Base-by-base conservation (phyloP, 2,113 vertebrate species). In the Theristicus caerulescens region DNA sequence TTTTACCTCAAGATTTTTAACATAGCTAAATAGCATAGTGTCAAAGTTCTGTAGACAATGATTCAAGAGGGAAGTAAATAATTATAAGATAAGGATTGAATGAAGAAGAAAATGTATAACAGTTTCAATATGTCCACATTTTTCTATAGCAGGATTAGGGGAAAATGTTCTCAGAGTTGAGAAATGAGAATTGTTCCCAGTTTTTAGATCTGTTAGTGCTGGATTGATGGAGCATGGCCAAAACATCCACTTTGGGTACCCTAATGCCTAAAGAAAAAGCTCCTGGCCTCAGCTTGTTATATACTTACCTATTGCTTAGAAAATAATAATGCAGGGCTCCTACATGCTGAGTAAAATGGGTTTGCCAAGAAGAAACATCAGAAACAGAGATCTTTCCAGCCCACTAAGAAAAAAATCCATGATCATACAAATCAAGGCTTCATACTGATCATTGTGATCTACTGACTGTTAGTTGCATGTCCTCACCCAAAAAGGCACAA, bases 401-500 rank as follows among this genome's bases (percentile, higher is more conserved):
- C 20, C 21, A n/a, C 19, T 47, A 40, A 25, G 11, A 11, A 58
- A 69, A 73, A 72, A 22, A 0, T 0, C 1, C 19, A 40, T 46
- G 21, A 55, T 55, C 20, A 21, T 40, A 34, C 0, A 2, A 66
- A 71, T n/a, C 27, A 72, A 58, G 19, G 11, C 13, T 81, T 81
- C 38, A 10, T 24, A 29, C 2, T 57, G 34, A 82, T 19, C 26
- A 8, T 36, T 19, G 47, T 29, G 34, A 36, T 40, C n/a, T 62
- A 19, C 47, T 36, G 42, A 47, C 21, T 62, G n/a, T 5, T 32
- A 58, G 13, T 36, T 38, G 10, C 7, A 11, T 13, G 16, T 47
- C 22, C 29, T 57, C 22, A 44, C 14, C 19, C 19, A 38, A n/a
- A 69, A 78, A 9, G 20, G 4, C 10, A 27, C 8, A 38, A 21